A percentile compares a stretch with the other conserved stretches of the same genome.
Conservation (phyloP, 64 coral and sea anemone genomes). For the Montipora cactus region DNA sequence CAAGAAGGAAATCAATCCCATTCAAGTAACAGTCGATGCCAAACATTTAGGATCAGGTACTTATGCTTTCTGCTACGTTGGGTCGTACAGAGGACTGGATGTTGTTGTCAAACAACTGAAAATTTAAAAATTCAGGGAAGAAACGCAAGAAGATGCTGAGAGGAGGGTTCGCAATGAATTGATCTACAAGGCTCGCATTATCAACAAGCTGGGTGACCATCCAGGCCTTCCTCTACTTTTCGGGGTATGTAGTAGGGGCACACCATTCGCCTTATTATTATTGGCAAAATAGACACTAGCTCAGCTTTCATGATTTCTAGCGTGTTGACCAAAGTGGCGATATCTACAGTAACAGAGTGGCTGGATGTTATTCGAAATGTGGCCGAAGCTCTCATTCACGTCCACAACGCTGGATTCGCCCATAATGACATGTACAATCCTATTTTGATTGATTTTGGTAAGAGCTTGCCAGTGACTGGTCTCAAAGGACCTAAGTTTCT, state of each 20-base stretch:
- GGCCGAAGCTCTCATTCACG: neutral
- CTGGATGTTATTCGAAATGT: neutral
- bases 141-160: neutral
- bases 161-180: conserved; percentile 15
- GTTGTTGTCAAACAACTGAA: conserved; percentile 8
- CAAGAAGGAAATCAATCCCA: neutral
- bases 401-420: neutral
- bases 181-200: conserved; percentile 13
- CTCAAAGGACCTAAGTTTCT: conserved; percentile 12
- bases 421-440: conserved; percentile 26
- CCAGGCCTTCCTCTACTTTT: conserved; percentile 57
- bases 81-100: neutral
- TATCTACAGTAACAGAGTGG: neutral
- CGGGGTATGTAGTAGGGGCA: conserved; percentile 22
- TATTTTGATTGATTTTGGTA: conserved; percentile 37
- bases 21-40: neutral
- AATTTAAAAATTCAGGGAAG: neutral
- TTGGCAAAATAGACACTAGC: conserved; percentile 11
- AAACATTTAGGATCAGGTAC: conserved; percentile 24
- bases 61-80: conserved; percentile 33
- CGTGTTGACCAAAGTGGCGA: neutral
- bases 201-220: conserved; percentile 26
- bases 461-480: neutral
- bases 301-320: neutral
- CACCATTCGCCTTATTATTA: conserved; percentile 24